Conservation (phyloP, 2,113 vertebrate species). For the Camelus bactrianus region DNA sequence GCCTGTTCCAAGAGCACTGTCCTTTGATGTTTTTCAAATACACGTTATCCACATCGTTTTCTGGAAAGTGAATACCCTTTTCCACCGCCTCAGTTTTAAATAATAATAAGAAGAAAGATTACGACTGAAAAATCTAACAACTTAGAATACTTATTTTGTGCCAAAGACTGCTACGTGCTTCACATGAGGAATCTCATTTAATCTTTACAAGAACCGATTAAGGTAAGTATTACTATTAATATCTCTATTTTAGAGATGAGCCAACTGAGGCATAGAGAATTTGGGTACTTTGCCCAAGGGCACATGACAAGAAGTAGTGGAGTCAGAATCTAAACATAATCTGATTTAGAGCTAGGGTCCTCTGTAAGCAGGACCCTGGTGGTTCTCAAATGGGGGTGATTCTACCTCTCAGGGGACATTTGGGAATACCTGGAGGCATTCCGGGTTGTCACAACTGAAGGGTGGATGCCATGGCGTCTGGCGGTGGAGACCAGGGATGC, state of each 20-base stretch:
- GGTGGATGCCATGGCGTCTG: not conserved
- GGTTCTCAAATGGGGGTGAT: not conserved
- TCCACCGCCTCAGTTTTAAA: not conserved
- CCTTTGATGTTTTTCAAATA: slow-evolving; percentile 80
- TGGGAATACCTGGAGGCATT: not conserved
- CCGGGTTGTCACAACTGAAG: not conserved
- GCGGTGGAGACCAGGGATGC: not conserved
- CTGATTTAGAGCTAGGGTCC: not conserved
- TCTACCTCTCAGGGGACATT: not conserved
- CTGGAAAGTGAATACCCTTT: slow-evolving; percentile 5
- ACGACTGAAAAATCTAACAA: slow-evolving; percentile 4
- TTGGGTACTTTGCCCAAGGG: not conserved
- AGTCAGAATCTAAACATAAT: not conserved
- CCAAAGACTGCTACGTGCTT: not conserved
- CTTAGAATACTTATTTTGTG: not conserved
- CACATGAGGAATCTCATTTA: not conserved
- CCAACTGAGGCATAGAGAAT: not conserved
- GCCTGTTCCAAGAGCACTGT: slow-evolving; percentile 71
- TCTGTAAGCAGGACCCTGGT: not conserved
- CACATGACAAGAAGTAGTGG: not conserved
- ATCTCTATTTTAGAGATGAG: not conserved
- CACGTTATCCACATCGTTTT: slow-evolving; percentile 26
- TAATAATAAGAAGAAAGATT: slow-evolving; percentile 6
- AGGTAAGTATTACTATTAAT: not conserved
- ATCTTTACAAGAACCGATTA: not conserved